phyloP scores from a whole-genome alignment of 2,888 invertebrate species.

The Lysandra coridon region DNA sequence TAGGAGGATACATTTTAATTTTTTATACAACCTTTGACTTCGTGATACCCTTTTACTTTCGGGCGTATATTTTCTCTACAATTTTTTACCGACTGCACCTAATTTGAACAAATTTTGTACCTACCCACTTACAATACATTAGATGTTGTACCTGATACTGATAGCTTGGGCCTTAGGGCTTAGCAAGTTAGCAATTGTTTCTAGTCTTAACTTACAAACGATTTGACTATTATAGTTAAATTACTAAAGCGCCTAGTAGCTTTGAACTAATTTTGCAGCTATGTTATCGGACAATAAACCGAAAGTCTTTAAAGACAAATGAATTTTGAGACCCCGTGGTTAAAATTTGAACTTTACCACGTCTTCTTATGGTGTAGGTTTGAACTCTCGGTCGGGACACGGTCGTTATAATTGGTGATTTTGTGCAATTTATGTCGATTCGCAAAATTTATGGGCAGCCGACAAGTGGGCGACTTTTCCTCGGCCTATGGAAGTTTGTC shows the following conservation, averaged over 20 bases:
- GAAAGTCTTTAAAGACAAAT: neutral
- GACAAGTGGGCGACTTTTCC: slow-evolving; percentile 71
- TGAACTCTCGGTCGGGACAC: slow-evolving; percentile 61
- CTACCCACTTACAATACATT: slow-evolving; percentile 5
- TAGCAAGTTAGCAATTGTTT: neutral
- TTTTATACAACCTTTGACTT: neutral
- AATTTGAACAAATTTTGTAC: neutral
- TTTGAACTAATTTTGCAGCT: neutral
- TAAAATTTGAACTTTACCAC: neutral
- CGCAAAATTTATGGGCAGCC: slow-evolving; percentile 75
- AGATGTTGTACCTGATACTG: neutral
- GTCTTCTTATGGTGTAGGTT: slow-evolving; percentile 40
- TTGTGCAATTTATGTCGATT: slow-evolving; percentile 77
- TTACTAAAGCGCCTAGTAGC: neutral
- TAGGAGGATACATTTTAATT: neutral
- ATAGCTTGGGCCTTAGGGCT: neutral
- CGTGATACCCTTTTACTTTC: neutral
- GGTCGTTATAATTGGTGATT: slow-evolving; percentile 76
- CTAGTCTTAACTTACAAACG: neutral
- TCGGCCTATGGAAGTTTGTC: slow-evolving; percentile 46
- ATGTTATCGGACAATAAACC: neutral
- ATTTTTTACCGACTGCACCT: neutral
- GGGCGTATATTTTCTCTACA: neutral
- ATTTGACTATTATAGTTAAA: neutral
- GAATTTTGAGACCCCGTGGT: neutral